Base-by-base conservation (phyloP, 1,140 invertebrate genomes). In the Schlechtendalia chinensis region DNA sequence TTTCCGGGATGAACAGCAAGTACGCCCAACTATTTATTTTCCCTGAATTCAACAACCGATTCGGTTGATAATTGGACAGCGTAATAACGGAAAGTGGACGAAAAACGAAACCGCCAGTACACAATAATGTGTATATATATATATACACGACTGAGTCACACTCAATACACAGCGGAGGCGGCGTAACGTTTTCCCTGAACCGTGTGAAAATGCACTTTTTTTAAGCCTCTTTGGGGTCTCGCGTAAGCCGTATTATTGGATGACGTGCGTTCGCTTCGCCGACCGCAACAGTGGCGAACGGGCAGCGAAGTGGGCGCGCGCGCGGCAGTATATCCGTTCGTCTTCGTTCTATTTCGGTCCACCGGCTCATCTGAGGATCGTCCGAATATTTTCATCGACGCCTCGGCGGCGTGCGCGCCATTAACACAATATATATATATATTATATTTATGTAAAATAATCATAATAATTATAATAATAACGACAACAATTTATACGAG, bases 321-420 rank as follows among this genome's bases (percentile, higher is more conserved):
- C n/a, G 24, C 32, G 32, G 32, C 32, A 4, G 39, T 72, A 72
- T 54, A 61, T 79, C 75, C 24, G 58, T 79, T 63, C 75, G 58
- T 77, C 29, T 59, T 77, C 56, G 32, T 79, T 79, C 75, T 79
- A 79, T 79, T 79, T 79, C 45, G 10, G 75, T 79, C 39, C 53
- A 10, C 39, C 54, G 75, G 56, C 75, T 79, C 75, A 79, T 79
- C 75, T 24, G 39, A 79, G 17, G 58, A 79, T 79, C 39, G 75
- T 63, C 75, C 58, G 39, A 79, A 79, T 79, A 79, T 79, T 79
- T 63, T 59, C 56, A 79, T 50, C 75, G 69, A 72, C 47, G 69
- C 69, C 39, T 72, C 47, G 58, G 39, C 58, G 56, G 58, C 45
- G 27, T 39, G 72, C 72, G 53, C 63, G n/a, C 61, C 63, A 17